Conservation (phyloP, 2,888 invertebrate species). For the Coelogynopora nodosa region DNA sequence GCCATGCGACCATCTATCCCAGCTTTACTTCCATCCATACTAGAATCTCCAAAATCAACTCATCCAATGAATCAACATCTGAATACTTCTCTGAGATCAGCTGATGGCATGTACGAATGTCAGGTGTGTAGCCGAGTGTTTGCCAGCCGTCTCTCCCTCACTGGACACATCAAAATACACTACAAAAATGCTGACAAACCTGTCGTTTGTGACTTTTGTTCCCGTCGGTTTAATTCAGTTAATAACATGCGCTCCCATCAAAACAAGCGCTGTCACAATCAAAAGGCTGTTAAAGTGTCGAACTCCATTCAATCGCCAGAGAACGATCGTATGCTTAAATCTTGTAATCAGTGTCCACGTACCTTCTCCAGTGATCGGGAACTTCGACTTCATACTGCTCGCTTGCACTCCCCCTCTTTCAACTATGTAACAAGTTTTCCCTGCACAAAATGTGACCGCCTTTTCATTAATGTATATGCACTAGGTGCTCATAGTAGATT, state of each 20-base stretch:
- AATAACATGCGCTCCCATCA: constrained; percentile 11
- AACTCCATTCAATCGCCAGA: too few species aligned
- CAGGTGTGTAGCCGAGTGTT: constrained; percentile 21
- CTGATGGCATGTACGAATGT: constrained; percentile 31
- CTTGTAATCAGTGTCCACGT: constrained; percentile 14
- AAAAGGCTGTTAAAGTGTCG: constrained; percentile 24
- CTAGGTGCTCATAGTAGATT: constrained; percentile 32
- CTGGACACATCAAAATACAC: constrained; percentile 22
- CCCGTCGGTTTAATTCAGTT: not conserved
- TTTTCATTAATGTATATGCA: constrained; percentile 14
- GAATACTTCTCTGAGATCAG: not conserved
- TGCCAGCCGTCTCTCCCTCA: constrained; percentile 32
- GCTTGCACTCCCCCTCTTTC: not conserved
- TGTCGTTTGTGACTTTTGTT: not conserved
- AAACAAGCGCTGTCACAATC: not conserved
- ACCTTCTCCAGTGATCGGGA: constrained; percentile 21
- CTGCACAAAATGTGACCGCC: constrained; percentile 31
- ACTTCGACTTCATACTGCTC: constrained; percentile 13
- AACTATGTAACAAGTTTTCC: not conserved
- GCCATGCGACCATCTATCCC: too few species aligned
- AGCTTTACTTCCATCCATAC: too few species aligned
- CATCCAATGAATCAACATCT: not conserved
- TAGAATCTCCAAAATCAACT: too few species aligned
- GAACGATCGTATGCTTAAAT: too few species aligned
- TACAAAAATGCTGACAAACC: constrained; percentile 19